A percentile compares a stretch with the other conserved stretches of the same genome.
Conservation (phyloP, 2,888 invertebrate genomes). For the Alviniconcha strummeri region DNA sequence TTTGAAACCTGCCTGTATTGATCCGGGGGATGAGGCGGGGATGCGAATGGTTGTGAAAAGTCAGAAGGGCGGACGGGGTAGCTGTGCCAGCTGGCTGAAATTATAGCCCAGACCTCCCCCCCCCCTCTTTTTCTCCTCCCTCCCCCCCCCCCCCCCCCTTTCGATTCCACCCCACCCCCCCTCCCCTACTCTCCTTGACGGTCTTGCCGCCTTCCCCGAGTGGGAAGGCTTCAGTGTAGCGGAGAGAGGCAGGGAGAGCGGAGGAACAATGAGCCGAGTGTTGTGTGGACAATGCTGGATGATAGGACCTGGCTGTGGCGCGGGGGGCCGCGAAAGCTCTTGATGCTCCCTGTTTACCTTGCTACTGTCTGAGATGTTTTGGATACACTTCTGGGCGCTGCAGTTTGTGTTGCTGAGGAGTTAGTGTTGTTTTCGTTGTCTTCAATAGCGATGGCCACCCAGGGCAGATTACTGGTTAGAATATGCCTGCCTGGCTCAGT, state of each 20-base stretch:
- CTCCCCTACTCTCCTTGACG: background rate
- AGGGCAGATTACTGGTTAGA: too few relatives aligned
- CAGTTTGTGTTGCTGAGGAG: background rate
- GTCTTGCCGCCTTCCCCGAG: background rate
- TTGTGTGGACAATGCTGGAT: background rate
- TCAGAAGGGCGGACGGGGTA: background rate
- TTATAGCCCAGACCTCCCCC: background rate
- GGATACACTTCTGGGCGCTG: slow-evolving; percentile 1
- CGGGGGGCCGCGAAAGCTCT: background rate
- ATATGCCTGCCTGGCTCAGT: too few relatives aligned
- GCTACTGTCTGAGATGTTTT: background rate
- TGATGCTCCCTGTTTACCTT: background rate
- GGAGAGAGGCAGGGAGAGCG: background rate
- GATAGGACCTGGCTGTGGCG: background rate
- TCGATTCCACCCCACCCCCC: too few relatives aligned
- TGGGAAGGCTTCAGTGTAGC: background rate
- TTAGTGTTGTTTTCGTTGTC: slow-evolving; percentile 20
- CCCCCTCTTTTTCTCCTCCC: background rate
- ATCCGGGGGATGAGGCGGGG: background rate
- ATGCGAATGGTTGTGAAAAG: background rate
- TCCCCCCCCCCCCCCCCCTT: background rate
- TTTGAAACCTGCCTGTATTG: slow-evolving; percentile 19
- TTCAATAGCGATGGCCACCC: background rate
- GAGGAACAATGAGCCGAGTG: background rate
- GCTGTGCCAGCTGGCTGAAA: slow-evolving; percentile 25